Evolutionary conservation across 64 coral and sea anemone species (phyloP).

Genomic region (Catalaphyllia jardinei): DNA sequence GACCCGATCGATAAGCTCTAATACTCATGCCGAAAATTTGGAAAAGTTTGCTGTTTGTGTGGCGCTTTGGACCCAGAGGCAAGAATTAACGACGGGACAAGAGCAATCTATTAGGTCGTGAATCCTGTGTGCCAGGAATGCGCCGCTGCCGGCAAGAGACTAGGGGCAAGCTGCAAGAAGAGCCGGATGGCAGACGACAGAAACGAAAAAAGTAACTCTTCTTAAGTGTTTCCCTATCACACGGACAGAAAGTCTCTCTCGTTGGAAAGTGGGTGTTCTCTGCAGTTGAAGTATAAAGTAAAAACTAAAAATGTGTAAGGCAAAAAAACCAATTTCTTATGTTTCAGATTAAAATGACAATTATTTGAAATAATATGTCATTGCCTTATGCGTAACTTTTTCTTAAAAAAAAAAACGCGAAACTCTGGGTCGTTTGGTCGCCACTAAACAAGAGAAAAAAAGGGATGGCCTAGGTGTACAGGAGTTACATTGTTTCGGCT

Average conservation of each 20-base stretch:
- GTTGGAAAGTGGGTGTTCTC: not conserved
- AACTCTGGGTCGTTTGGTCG: too few relatives aligned
- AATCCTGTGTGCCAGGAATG: conserved; percentile 34
- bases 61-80: conserved; percentile 47
- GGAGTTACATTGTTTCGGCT: too few relatives aligned
- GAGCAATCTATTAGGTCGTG: conserved; percentile 25
- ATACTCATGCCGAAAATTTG: conserved; percentile 56
- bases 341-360: too few relatives aligned
- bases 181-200: conserved; percentile 34
- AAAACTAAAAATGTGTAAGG: too few relatives aligned
- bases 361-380: too few relatives aligned
- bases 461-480: too few relatives aligned
- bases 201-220: conserved; percentile 38
- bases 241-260: conserved; percentile 27
- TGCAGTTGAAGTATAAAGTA: too few relatives aligned
- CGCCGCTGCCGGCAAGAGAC: conserved; percentile 23
- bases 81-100: conserved; percentile 34
- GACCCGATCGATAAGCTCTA: conserved; percentile 55
- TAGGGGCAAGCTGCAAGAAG: too few relatives aligned
- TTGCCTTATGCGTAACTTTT: too few relatives aligned
- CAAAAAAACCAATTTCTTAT: too few relatives aligned
- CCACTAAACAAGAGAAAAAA: too few relatives aligned
- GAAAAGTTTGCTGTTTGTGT: conserved; percentile 50
- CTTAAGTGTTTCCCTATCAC: conserved; percentile 38
- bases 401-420: too few relatives aligned